Percentiles rank a stretch among this genome's conserved stretches.
Evolutionary conservation across 2,888 invertebrate species (phyloP).

Genomic region (Volucella zonaria): DNA sequence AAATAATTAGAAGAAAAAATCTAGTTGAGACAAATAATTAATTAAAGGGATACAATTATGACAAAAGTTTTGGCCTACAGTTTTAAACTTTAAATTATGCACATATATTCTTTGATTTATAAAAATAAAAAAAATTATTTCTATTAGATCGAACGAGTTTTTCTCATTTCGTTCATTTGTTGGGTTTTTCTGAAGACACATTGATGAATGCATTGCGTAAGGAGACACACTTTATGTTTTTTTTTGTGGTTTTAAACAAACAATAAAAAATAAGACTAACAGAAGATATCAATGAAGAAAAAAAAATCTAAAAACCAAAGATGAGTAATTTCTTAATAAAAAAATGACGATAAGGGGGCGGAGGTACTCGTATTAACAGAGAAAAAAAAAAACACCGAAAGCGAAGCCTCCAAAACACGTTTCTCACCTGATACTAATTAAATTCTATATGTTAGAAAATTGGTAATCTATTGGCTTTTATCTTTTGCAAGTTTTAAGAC

Average conservation of each 20-base stretch:
- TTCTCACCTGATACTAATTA: constrained; percentile 30
- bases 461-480: not conserved
- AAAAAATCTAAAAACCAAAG: not conserved
- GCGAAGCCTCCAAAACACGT: constrained; percentile 10
- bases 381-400: constrained; percentile 13
- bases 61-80: no score
- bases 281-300: not conserved
- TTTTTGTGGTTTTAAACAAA: not conserved
- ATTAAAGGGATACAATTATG: no score
- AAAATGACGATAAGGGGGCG: constrained; percentile 5
- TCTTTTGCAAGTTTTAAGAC: not conserved
- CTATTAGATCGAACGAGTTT: no score
- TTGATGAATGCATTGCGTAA: constrained; percentile 38
- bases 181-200: constrained; percentile 7
- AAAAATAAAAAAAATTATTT: no score
- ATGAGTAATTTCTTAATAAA: not conserved
- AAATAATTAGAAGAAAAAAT: no score
- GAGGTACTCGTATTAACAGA: not conserved
- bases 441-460: not conserved
- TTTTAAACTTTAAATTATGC: no score
- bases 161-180: no score
- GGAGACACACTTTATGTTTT: constrained; percentile 1
- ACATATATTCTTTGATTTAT: no score
- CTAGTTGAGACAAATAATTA: no score
- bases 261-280: not conserved